These are phyloP conservation scores for Thera britannica DNA, from an alignment of 2,888 invertebrate genomes.

Conservation along the genomic window DNA sequence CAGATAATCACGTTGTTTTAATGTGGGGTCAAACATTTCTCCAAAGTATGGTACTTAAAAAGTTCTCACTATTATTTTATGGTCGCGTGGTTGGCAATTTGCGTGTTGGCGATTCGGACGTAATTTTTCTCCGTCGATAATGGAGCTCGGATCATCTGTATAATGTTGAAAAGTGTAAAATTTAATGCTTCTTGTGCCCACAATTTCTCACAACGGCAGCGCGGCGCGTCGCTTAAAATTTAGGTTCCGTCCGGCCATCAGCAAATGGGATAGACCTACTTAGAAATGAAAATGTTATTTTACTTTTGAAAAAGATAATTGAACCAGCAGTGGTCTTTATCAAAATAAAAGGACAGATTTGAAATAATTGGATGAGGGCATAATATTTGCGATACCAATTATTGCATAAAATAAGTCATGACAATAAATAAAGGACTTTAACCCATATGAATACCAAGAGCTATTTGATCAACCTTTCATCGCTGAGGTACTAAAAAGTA, in stretches of 20 bases:
- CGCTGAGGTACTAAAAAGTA: conserved; percentile 26
- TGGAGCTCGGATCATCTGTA: conserved; percentile 52
- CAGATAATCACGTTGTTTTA: not conserved
- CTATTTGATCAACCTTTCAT: conserved; percentile 29
- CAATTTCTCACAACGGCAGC: conserved; percentile 34
- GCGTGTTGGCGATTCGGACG: conserved; percentile 64
- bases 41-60: conserved; percentile 3
- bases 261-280: conserved; percentile 15
- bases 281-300: conserved; percentile 15
- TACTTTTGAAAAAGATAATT: conserved; percentile 12
- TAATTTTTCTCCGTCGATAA: conserved; percentile 66
- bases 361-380: not conserved
- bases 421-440: not conserved
- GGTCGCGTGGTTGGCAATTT: conserved; percentile 47
- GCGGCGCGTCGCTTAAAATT: conserved; percentile 30
- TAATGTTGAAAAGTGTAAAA: conserved; percentile 58
- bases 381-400: too few species aligned
- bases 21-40: not conserved
- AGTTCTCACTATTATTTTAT: conserved; percentile 40
- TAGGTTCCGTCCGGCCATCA: conserved; percentile 22
- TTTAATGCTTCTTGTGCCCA: conserved; percentile 52
- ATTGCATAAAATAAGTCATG: too few species aligned
- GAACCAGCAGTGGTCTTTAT: not conserved
- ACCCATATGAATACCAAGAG: not conserved
- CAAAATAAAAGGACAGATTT: not conserved